Percentiles rank a stretch among this genome's conserved stretches.
Evolutionary conservation across 2,888 invertebrate genomes (phyloP).

Genomic region (Sturmia bella): DNA sequence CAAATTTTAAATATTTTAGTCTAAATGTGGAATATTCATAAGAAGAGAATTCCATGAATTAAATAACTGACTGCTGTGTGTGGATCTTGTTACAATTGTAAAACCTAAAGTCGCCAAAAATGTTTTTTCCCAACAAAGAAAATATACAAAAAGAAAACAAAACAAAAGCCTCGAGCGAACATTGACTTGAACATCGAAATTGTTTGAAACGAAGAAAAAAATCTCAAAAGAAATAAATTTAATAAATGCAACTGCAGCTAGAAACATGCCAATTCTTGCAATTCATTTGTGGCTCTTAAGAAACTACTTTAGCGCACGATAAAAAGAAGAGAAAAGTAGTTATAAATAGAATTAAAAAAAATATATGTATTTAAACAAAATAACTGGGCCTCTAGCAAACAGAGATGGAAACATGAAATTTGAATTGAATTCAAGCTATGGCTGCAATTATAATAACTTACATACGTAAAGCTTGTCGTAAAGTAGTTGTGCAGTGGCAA

Average conservation of each 20-base stretch:
- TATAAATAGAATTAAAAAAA: slow-evolving; percentile 27
- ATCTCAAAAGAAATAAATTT: slow-evolving; percentile 6
- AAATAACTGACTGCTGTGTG: slow-evolving; percentile 33
- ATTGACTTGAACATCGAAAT: slow-evolving; percentile 51
- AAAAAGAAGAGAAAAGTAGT: slow-evolving; percentile 46
- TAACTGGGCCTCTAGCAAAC: slow-evolving; percentile 14
- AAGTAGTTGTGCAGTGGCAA: too few species aligned
- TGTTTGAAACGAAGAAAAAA: slow-evolving; percentile 19
- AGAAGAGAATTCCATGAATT: slow-evolving; percentile 52
- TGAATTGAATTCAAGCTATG: too few species aligned
- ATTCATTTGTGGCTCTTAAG: slow-evolving; percentile 5
- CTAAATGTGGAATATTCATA: slow-evolving; percentile 23
- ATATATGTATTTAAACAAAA: slow-evolving; percentile 5
- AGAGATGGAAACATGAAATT: slow-evolving; percentile 8
- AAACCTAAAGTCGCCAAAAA: slow-evolving; percentile 53
- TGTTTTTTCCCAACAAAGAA: slow-evolving; percentile 14
- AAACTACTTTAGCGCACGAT: slow-evolving; percentile 18
- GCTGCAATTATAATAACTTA: too few species aligned
- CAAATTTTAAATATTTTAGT: slow-evolving; percentile 18
- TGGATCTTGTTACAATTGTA: slow-evolving; percentile 60
- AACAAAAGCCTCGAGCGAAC: slow-evolving; percentile 35
- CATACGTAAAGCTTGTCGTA: too few species aligned
- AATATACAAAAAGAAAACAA: slow-evolving; percentile 1
- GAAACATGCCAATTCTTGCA: slow-evolving; percentile 42
- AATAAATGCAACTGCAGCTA: slow-evolving; percentile 64